Base-by-base conservation (phyloP, 2,113 vertebrate species). In the Anseranas semipalmata region DNA sequence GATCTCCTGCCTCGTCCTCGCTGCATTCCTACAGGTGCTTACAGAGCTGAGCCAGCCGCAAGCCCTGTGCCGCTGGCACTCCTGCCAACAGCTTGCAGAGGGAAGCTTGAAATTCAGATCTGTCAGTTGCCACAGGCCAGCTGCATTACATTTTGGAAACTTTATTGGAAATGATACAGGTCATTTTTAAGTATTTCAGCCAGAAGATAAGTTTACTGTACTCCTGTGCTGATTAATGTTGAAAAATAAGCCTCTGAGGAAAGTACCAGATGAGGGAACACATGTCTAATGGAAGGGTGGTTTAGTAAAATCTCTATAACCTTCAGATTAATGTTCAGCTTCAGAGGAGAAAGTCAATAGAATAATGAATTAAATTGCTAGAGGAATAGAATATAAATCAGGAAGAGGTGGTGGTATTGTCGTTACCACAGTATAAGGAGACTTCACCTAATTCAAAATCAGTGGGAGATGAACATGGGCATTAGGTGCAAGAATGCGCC, bases 271-370 rank as follows among this genome's bases (percentile, higher is more conserved):
- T 91, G 92, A 95, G 84, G 35, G 58, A 93, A 93, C 65, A 87
- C n/a, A 73, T 95, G 93, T 94, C 88, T 94, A 33, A 78, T 87
- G 92, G 75, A 95, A 84, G 55, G 22, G 28, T 68, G 65, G 39
- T 70, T 95, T 93, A 83, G 74, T 85, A 95, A 93, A 95, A 92
- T 93, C 84, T 92, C 88, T 91, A 20, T 89, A 93, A 94, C 94
- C 90, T 90, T 91, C 90, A 96, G 86, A 96, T 95, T 95, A 87
- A 89, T 92, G 80, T 91, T 91, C 88, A 78, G 58, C 84, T 84
- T 93, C 88, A 90, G 87, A 95, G 81, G 81, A 95, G 90, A 89
- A 94, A 96, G 90, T 91, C 90, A 95, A 93, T 52, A 62, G 76
- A 65, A 68, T 89, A 95, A 89, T 32, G 13, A 95, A 94, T 94